Evolutionary conservation across 2,113 vertebrate species (phyloP).

Genomic region (Myrmecophaga tridactyla): DNA sequence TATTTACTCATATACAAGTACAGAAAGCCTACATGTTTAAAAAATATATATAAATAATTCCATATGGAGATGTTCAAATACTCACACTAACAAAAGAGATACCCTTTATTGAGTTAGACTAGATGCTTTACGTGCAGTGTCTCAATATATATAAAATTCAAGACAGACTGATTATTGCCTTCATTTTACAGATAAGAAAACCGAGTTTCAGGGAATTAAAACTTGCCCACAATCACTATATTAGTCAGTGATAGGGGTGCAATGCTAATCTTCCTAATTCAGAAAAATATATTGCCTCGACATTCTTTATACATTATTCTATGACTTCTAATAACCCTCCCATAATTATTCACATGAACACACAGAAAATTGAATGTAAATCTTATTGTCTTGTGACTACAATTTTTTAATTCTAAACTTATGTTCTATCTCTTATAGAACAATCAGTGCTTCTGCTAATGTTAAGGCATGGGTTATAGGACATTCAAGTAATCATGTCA

Average conservation of each 20-base stretch:
- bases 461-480: background rate
- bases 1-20: background rate
- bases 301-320: background rate
- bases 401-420: background rate
- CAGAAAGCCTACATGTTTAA: background rate
- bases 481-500: background rate
- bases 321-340: background rate
- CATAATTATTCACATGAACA: background rate
- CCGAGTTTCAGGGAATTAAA: background rate
- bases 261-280: background rate
- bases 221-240: background rate
- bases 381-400: background rate
- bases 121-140: background rate
- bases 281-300: background rate
- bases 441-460: constrained; percentile 1
- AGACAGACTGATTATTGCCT: background rate
- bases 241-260: background rate
- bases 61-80: background rate
- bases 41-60: background rate
- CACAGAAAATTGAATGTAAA: background rate
- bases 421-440: background rate
- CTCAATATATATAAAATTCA: background rate
- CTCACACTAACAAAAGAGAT: background rate
- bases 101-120: background rate
- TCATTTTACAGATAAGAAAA: background rate